These are phyloP conservation scores for Chrysolina haemoptera DNA, from an alignment of 2,888 invertebrate species.

Conservation along the genomic window DNA sequence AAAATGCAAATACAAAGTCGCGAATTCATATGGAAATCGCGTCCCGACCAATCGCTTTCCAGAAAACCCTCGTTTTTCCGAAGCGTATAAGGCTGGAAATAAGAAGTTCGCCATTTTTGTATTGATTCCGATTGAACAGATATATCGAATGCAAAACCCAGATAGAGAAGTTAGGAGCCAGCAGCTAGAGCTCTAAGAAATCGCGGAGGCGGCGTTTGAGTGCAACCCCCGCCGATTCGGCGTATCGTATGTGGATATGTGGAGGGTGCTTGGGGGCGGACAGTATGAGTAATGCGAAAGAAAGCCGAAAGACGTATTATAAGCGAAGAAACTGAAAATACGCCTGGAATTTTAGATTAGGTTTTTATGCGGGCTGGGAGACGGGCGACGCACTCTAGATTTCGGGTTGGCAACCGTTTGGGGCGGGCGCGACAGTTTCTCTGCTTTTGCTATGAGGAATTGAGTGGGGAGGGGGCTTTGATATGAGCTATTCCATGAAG, in stretches of 20 bases:
- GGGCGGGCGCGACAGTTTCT: slow-evolving; percentile 28
- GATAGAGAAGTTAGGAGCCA: slow-evolving; percentile 57
- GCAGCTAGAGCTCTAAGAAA: slow-evolving; percentile 52
- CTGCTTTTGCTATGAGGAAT: slow-evolving; percentile 18
- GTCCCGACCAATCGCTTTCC: slow-evolving; percentile 31
- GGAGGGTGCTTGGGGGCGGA: slow-evolving; percentile 65
- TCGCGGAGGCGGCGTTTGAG: slow-evolving; percentile 59
- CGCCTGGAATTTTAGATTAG: slow-evolving; percentile 45
- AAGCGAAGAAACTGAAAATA: slow-evolving; percentile 29
- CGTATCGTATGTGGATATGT: slow-evolving; percentile 70
- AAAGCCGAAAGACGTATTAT: slow-evolving; percentile 47
- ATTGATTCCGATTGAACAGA: slow-evolving; percentile 66
- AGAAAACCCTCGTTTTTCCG: slow-evolving; percentile 28
- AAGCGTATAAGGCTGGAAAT: slow-evolving; percentile 33
- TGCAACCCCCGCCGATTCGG: slow-evolving; percentile 62
- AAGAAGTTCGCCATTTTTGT: slow-evolving; percentile 63
- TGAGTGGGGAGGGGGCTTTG: neutral
- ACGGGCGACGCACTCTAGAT: slow-evolving; percentile 40
- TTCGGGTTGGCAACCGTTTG: slow-evolving; percentile 35
- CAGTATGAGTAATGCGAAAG: slow-evolving; percentile 58
- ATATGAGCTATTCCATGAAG: neutral
- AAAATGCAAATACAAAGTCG: slow-evolving; percentile 14
- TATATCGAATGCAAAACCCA: slow-evolving; percentile 62
- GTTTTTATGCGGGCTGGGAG: slow-evolving; percentile 36
- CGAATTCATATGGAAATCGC: slow-evolving; percentile 32